These are phyloP conservation scores for Lycorma delicatula DNA, from an alignment of 1,140 invertebrate genomes.

Conservation along the genomic window DNA sequence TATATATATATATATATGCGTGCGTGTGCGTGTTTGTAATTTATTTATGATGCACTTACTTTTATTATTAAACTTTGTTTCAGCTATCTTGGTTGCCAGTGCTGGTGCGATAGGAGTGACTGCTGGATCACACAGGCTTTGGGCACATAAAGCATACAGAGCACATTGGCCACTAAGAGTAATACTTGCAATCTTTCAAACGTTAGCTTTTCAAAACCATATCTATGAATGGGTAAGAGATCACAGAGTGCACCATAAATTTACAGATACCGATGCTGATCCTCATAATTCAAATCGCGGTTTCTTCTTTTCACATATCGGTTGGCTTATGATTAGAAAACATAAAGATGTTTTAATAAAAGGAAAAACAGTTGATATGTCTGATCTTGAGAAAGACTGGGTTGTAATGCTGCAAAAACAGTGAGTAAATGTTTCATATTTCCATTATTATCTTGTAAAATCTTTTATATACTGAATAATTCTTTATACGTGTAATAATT, in stretches of 20 bases:
- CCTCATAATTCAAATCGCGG: slow-evolving; percentile 64
- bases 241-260: slow-evolving; percentile 88
- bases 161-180: slow-evolving; percentile 70
- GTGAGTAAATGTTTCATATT: slow-evolving; percentile 38
- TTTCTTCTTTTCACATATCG: slow-evolving; percentile 90
- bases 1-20: too few relatives aligned
- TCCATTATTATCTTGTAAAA: too few relatives aligned
- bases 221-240: slow-evolving; percentile 71
- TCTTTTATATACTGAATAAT: too few relatives aligned
- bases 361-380: slow-evolving; percentile 70
- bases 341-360: slow-evolving; percentile 75
- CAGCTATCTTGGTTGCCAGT: slow-evolving; percentile 33
- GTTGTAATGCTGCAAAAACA: slow-evolving; percentile 55
- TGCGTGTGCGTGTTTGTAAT: too few relatives aligned
- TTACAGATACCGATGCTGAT: slow-evolving; percentile 83
- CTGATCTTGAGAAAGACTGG: slow-evolving; percentile 63
- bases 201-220: slow-evolving; percentile 67
- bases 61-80: slow-evolving; percentile 22
- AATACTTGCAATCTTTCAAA: slow-evolving; percentile 64
- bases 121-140: slow-evolving; percentile 80
- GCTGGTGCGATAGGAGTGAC: slow-evolving; percentile 62
- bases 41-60: too few relatives aligned
- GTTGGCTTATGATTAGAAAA: slow-evolving; percentile 80
- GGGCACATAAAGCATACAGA: slow-evolving; percentile 82
- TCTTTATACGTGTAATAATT: too few relatives aligned